Evolutionary conservation across 2,113 vertebrate genomes (phyloP).

Genomic region (Arothron firmamentum): DNA sequence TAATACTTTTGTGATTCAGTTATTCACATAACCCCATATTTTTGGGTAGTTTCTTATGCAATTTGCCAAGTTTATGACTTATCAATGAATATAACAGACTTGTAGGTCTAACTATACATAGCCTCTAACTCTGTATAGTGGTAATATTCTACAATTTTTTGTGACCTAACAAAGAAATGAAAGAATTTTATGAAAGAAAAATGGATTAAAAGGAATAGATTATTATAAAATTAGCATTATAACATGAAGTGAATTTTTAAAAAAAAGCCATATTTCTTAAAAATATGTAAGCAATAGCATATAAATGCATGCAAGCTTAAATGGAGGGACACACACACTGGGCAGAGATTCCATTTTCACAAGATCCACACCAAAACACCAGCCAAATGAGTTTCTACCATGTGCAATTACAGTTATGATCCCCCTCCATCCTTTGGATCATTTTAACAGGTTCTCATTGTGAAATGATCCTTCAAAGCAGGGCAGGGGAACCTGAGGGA

Average conservation of each 20-base stretch:
- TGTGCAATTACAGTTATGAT: constrained; percentile 32
- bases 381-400: constrained; percentile 14
- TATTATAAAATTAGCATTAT: constrained; percentile 16
- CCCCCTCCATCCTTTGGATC: constrained; percentile 25
- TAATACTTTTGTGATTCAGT: too few species aligned
- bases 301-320: constrained; percentile 51
- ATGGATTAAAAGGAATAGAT: constrained; percentile 1
- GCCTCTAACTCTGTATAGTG: too few species aligned
- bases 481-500: constrained; percentile 30
- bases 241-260: constrained; percentile 10
- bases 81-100: too few species aligned
- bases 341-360: constrained; percentile 63
- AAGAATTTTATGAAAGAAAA: constrained; percentile 12
- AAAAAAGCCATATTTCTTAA: constrained; percentile 38
- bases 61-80: too few species aligned
- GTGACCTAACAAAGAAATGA: constrained; percentile 10
- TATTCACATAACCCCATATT: too few species aligned
- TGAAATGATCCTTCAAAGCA: constrained; percentile 44
- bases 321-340: constrained; percentile 47
- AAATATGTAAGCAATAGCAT: constrained; percentile 48
- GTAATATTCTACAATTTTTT: not conserved
- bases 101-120: too few species aligned
- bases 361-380: constrained; percentile 62
- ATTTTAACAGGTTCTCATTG: constrained; percentile 26
- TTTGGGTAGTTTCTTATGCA: too few species aligned